phyloP scores from a whole-genome alignment of 2,797 vertebrate genomes.

The Cryptoprocta ferox region DNA sequence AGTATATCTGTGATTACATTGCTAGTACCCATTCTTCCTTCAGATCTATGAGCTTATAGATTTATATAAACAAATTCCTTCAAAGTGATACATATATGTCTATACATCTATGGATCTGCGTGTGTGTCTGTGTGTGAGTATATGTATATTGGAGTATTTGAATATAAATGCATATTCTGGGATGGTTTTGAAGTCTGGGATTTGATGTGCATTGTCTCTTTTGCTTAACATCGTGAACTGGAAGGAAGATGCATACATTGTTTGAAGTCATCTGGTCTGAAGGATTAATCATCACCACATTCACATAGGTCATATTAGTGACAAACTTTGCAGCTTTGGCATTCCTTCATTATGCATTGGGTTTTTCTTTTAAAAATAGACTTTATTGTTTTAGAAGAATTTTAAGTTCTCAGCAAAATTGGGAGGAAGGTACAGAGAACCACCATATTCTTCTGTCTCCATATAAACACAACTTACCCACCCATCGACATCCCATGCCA shows the following conservation, averaged over 20 bases:
- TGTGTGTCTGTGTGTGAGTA: no score
- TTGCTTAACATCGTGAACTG: not conserved
- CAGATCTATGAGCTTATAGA: not conserved
- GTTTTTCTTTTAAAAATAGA: not conserved
- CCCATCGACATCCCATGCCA: not conserved
- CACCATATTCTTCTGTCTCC: rapidly evolving
- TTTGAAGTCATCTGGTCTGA: not conserved
- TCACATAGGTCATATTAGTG: not conserved
- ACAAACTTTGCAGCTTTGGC: not conserved
- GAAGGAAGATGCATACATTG: not conserved
- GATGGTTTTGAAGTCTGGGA: not conserved
- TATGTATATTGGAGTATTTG: not conserved
- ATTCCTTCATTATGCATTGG: not conserved
- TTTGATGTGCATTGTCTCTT: not conserved
- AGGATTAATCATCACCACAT: not conserved
- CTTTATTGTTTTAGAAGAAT: not conserved
- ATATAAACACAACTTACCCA: not conserved
- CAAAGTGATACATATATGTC: not conserved
- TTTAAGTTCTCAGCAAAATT: not conserved
- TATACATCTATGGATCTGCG: not conserved
- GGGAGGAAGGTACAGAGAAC: not conserved
- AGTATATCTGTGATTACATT: not conserved
- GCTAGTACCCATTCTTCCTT: not conserved
- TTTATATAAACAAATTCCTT: not conserved
- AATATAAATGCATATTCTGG: no score